Evolutionary conservation across 2,113 vertebrate genomes (phyloP), one percentile per base, ranked within the genome.

Genomic region (Bombycilla garrulus): DNA sequence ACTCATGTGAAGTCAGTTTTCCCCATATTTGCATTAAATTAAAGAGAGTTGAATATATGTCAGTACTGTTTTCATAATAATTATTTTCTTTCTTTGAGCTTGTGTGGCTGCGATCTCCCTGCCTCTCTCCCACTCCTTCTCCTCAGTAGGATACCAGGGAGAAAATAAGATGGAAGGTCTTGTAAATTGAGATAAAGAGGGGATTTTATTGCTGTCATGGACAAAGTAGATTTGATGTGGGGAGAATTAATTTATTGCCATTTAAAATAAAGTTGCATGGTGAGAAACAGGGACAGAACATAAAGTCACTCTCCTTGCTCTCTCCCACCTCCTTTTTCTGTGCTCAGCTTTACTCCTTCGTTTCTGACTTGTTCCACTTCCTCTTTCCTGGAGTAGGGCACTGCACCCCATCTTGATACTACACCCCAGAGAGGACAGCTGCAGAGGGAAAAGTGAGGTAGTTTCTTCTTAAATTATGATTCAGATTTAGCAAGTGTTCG

Each of bases 391-490:
- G 20, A 36, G 20, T 8, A 18, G n/a, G 4, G 14, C 38, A 10
- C 7, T 51, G 31, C 11, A 7, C 5, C 10, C 4, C 0, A 4
- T 24, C 9, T 62, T 4, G 1, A 21, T 6, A 19, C 5, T 54
- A 33, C 23, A 42, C 2, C 31, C 11, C 0, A 4, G 15, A 8
- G 5, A n/a, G 45, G 38, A 29, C 45, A 81, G 23, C 19, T 45
- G 31, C 4, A 11, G 40, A 53, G 25, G 15, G 16, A 9, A 18
- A 60, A 36, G 42, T 35, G 57, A 66, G 15, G 14, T 54, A 33
- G 16, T 69, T 79, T 57, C 33, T 66, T 65, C 35, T 54, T 48
- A 47, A 73, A 28, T 47, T 31, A 2, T 51, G 12, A 6, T 29
- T 76, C 15, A 24, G 20, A 15, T 80, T 57, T 72, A 20, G 10